Base-by-base conservation (phyloP, 2,888 invertebrate species). In the Eucriotettix oculatus region DNA sequence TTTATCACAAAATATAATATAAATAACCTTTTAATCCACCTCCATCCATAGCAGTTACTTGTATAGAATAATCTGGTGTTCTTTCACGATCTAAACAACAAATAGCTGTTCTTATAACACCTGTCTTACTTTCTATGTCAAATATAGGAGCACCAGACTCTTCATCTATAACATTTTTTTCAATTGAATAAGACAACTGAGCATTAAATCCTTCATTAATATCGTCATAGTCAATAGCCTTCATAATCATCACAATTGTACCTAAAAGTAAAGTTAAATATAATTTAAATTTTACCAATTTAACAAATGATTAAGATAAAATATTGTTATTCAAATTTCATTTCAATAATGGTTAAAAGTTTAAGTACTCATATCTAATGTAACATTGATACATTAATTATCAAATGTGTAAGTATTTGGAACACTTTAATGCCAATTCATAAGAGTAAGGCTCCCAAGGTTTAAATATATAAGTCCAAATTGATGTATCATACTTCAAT, bases 131-230 rank as follows among this genome's bases (percentile, higher is more conserved):
- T 66, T 79, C 78, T 60, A 79, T 79, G 63, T 76, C 73, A 67
- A 79, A 79, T 59, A 79, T 76, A 14, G 77, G 76, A 63, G 74
- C 72, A 7, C 76, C 76, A 58, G 75, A 73, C 63, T 78, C 77
- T 66, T 79, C 78, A 66, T 79, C 78, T 61, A 77, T 75, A 59
- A 76, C 76, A 66, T 76, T 76, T 68, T 76, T 76, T 65, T 76
- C 76, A 61, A 76, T 76, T 58, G 76, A 75, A 69, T 82, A 83
- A 12, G 76, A 76, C 61, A 83, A 70, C 63, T 76, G 74, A 3
- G 81, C 80, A 69, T 82, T 80, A 17, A 75, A 73, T 40, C 78
- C 78, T 68, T 79, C 78, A 59, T 74, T 73, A 10, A 77, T 76
- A 60, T 77, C 77, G 68, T 81, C 81, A 65, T 76, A 76, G 67